Percentiles rank a stretch among this genome's conserved stretches.
Conservation (phyloP, 2,113 vertebrate genomes). For the Sinocyclocheilus anophthalmus region DNA sequence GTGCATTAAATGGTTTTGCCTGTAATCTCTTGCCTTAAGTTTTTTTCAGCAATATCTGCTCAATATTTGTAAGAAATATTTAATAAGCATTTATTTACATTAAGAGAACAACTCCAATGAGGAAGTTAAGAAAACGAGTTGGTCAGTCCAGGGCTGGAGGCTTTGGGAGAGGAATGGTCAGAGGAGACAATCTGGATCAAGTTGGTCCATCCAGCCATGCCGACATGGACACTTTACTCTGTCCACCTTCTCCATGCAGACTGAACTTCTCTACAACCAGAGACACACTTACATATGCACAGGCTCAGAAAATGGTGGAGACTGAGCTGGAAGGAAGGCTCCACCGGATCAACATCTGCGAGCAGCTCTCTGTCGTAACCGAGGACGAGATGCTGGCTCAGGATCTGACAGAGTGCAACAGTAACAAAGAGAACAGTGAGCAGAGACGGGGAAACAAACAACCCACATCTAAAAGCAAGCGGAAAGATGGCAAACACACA, state of each 20-base stretch:
- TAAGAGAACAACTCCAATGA: conserved; percentile 76
- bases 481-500: conserved; percentile 77
- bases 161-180: conserved; percentile 68
- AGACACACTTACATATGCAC: conserved; percentile 93
- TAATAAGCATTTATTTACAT: not conserved
- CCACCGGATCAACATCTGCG: conserved; percentile 94
- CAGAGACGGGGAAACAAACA: conserved; percentile 84
- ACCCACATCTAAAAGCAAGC: conserved; percentile 80
- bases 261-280: conserved; percentile 88
- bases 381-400: conserved; percentile 95
- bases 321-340: conserved; percentile 95
- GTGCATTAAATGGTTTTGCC: no score
- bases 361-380: conserved; percentile 89
- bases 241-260: conserved; percentile 88
- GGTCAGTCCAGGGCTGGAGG: conserved; percentile 74
- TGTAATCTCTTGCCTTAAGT: not conserved
- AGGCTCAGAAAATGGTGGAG: conserved; percentile 95
- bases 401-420: conserved; percentile 95
- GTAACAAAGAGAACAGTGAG: conserved; percentile 97
- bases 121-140: conserved; percentile 82
- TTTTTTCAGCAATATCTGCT: not conserved
- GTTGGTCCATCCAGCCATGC: conserved; percentile 52
- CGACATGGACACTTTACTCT: conserved; percentile 58
- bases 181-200: conserved; percentile 76
- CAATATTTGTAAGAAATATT: conserved; percentile 11